Evolutionary conservation across 2,797 vertebrate species (phyloP).

Genomic region (Helicolenus hilgendorfi): DNA sequence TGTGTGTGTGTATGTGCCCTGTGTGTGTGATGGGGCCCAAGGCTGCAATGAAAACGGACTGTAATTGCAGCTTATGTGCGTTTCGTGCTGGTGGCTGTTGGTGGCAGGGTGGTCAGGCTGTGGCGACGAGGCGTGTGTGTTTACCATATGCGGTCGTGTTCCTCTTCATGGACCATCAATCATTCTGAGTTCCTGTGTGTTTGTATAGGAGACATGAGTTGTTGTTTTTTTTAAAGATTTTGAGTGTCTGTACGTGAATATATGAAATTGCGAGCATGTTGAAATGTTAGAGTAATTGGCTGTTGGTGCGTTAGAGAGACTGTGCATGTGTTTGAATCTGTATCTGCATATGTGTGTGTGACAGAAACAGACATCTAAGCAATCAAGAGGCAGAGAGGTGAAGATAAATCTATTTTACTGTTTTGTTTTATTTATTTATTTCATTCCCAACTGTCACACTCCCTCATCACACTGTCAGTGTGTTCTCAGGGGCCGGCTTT

Average conservation of each 20-base stretch:
- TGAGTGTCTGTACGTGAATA: neutral
- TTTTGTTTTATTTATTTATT: constrained; percentile 39
- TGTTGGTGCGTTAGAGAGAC: neutral
- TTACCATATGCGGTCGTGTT: constrained; percentile 54
- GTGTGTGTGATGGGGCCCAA: neutral
- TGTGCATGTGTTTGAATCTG: neutral
- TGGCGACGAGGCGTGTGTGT: constrained; percentile 35
- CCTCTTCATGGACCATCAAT: constrained; percentile 32
- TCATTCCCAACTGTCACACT: constrained; percentile 45
- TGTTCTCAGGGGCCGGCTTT: constrained; percentile 42
- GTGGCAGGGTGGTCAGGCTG: constrained; percentile 46
- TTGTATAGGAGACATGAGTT: neutral
- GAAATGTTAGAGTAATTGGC: neutral
- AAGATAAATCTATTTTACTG: constrained; percentile 43
- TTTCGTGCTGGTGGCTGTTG: constrained; percentile 20
- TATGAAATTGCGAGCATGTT: neutral
- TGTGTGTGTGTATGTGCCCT: neutral
- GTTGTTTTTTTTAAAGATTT: neutral
- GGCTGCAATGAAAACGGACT: constrained; percentile 27
- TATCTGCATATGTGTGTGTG: neutral
- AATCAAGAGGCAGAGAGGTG: constrained; percentile 40
- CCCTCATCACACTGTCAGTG: constrained; percentile 51
- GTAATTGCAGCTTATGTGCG: constrained; percentile 49
- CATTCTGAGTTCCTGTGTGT: neutral
- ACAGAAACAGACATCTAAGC: constrained; percentile 42